Evolutionary conservation across 1,140 invertebrate species (phyloP), one percentile per base, ranked within the genome.

Genomic region (Coelopa frigida): DNA sequence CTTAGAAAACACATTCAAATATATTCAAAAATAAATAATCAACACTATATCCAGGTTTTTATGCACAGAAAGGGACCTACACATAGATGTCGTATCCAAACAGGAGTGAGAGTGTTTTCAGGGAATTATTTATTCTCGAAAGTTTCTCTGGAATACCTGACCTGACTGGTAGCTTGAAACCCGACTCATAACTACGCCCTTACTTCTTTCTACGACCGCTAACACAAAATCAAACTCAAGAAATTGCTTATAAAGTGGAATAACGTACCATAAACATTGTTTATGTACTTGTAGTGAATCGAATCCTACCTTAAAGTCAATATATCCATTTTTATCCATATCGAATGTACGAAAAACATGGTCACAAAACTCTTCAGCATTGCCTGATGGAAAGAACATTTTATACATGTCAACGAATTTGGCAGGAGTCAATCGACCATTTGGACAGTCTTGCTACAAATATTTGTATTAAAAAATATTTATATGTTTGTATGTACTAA

Each of bases 401-500:
- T 94, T 96, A 77, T 99, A 99, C 84, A 98, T 97, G 75, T 99
- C 94, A 60, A 98, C 91, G 72, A 99, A 99, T 76, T 99, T 99
- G 44, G 90, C 88, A 41, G 94, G 92, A 33, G 94, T 97, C 59
- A 99, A 75, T 69, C 93, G 81, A 48, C 96, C 96, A 70, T 96
- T 95, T 12, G 96, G 96, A 77, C 95, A 99, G 74, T 99, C 96
- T 93, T 96, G 91, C 94, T 98, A 83, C 52, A 86, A 83, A 45
- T n/a, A 46, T 33, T 32, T 42, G 18, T 47, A 38, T 4, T 20
- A 44, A 33, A 44, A 37, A 22, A 18, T 42, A 7, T 42, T 42
- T 5, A 14, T 11, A n/a, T 18, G 12, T 24, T 42, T 41, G 39
- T 24, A 22, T 15, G 23, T 31, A 29, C 46, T 40, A 33, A 21